Evolutionary conservation across 2,888 invertebrate genomes (phyloP).

Genomic region (Graphium colonna): DNA sequence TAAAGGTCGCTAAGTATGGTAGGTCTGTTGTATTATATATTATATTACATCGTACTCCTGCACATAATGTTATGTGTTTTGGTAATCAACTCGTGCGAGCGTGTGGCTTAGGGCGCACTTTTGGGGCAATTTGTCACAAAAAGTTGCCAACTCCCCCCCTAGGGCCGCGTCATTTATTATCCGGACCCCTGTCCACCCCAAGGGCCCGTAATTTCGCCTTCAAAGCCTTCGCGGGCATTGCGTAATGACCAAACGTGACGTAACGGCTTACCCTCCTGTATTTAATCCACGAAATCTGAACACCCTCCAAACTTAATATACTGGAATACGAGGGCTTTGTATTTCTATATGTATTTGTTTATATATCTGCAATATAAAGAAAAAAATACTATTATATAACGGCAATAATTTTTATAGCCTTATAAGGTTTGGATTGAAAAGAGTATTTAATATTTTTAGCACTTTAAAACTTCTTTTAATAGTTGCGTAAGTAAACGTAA

Average conservation of each 20-base stretch:
- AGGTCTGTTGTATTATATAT: too few species aligned
- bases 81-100: too few species aligned
- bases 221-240: conserved; percentile 73
- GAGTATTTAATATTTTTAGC: neutral
- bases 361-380: neutral
- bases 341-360: neutral
- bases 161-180: conserved; percentile 66
- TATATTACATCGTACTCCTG: too few species aligned
- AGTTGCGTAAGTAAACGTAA: too few species aligned
- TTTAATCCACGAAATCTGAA: too few species aligned
- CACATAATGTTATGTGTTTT: too few species aligned
- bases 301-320: too few species aligned
- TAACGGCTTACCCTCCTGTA: conserved; percentile 70
- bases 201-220: conserved; percentile 73
- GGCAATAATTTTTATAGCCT: too few species aligned
- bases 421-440: too few species aligned
- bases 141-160: conserved; percentile 68
- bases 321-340: too few species aligned
- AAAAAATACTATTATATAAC: too few species aligned
- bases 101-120: conserved; percentile 58
- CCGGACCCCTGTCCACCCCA: conserved; percentile 50
- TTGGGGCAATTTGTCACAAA: conserved; percentile 76
- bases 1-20: too few species aligned
- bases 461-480: neutral
- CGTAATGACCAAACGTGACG: conserved; percentile 70